Conservation (phyloP, 2,888 invertebrate genomes). For the Euproctis similis region DNA sequence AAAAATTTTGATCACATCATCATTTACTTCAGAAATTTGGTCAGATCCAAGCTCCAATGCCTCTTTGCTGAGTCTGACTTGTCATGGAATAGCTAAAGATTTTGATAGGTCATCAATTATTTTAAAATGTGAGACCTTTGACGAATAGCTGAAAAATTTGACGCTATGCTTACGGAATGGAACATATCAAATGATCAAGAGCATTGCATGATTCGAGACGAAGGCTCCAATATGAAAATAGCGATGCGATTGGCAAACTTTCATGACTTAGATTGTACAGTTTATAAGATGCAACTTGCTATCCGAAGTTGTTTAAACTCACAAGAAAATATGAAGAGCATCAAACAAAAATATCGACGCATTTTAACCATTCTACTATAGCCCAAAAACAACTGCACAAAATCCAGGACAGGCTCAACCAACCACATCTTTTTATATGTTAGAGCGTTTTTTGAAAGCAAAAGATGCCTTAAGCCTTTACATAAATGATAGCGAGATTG, state of each 20-base stretch:
- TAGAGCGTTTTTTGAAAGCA: too few relatives aligned
- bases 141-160: conserved; percentile 22
- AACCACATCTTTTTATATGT: conserved; percentile 20
- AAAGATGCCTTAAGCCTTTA: too few relatives aligned
- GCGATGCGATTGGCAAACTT: conserved; percentile 15
- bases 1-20: background rate
- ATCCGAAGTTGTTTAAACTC: conserved; percentile 16
- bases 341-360: conserved; percentile 23
- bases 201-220: conserved; percentile 25
- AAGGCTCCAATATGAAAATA: conserved; percentile 25
- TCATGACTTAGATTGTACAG: conserved; percentile 16
- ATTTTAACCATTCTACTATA: conserved; percentile 27
- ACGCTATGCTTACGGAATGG: conserved; percentile 23
- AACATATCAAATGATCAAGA: conserved; percentile 19
- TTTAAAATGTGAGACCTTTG: conserved; percentile 15
- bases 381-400: too few relatives aligned
- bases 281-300: conserved; percentile 22
- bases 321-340: conserved; percentile 15
- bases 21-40: background rate
- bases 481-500: too few relatives aligned
- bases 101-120: conserved; percentile 19
- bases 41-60: background rate
- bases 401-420: conserved; percentile 20
- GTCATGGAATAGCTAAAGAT: conserved; percentile 18
- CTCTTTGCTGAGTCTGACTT: conserved; percentile 5